A percentile compares a stretch with the other conserved stretches of the same genome.
phyloP scores from a whole-genome alignment of 2,888 invertebrate genomes.

The Acleris laterana region DNA sequence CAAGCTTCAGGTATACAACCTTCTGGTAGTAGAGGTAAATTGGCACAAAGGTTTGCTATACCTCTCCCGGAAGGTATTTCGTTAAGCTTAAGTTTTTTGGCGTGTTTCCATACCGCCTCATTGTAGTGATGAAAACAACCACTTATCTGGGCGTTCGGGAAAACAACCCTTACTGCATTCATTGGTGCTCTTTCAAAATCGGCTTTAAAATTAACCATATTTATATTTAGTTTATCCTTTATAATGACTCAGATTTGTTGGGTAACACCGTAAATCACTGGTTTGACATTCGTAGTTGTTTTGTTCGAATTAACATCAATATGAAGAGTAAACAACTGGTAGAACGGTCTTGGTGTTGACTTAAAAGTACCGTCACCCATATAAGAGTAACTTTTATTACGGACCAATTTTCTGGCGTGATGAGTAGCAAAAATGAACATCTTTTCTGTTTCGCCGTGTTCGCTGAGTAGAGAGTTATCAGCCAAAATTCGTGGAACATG shows the following conservation, averaged over 20 bases:
- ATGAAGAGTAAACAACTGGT: conserved; percentile 1
- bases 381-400: conserved; percentile 5
- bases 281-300: conserved; percentile 3
- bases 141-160: not conserved
- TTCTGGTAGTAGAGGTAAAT: not conserved
- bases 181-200: not conserved
- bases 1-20: not conserved
- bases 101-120: not conserved
- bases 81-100: not conserved
- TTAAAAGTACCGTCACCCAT: conserved; percentile 1
- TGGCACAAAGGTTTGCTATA: not conserved
- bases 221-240: conserved; percentile 1
- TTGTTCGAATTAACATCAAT: not conserved
- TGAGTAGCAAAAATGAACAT: conserved; percentile 4
- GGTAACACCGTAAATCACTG: not conserved
- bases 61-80: not conserved
- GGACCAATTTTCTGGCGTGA: conserved; percentile 1
- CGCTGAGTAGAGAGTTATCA: conserved; percentile 2
- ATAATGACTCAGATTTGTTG: not conserved
- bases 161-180: conserved; percentile 4
- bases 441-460: conserved; percentile 4
- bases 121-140: not conserved
- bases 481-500: conserved; percentile 2
- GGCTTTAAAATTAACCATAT: not conserved
- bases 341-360: not conserved